phyloP scores from a whole-genome alignment of 2,888 invertebrate species.

The Idaea aversata region DNA sequence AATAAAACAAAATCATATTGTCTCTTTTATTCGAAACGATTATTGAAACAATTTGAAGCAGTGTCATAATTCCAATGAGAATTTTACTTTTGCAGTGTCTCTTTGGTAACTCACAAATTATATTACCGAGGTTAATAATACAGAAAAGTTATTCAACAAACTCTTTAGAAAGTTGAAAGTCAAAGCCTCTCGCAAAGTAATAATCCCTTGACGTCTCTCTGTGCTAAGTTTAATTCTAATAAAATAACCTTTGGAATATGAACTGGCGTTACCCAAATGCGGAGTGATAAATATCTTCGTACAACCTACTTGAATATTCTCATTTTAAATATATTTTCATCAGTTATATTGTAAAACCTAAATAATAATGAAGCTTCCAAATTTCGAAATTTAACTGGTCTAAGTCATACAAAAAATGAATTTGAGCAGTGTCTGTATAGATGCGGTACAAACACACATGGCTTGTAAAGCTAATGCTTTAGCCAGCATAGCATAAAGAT shows the following conservation, averaged over 20 bases:
- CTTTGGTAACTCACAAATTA: slow-evolving; percentile 50
- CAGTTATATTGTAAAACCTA: too few species aligned
- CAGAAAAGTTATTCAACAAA: slow-evolving; percentile 65
- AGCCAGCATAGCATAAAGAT: too few species aligned
- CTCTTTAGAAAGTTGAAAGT: slow-evolving; percentile 63
- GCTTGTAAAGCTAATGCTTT: too few species aligned
- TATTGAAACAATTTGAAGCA: slow-evolving; percentile 31
- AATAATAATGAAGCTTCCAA: too few species aligned
- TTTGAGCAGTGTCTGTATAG: too few species aligned
- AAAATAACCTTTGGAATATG: slow-evolving; percentile 40
- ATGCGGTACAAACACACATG: too few species aligned
- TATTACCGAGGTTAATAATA: slow-evolving; percentile 55
- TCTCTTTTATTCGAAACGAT: slow-evolving; percentile 33
- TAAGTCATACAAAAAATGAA: too few species aligned
- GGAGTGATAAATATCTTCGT: slow-evolving; percentile 16
- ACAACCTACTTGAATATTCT: background rate
- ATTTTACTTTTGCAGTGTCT: slow-evolving; percentile 38
- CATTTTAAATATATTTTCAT: too few species aligned
- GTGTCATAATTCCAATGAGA: slow-evolving; percentile 27
- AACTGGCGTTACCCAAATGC: slow-evolving; percentile 16
- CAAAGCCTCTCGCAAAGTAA: slow-evolving; percentile 57
- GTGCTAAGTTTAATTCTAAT: slow-evolving; percentile 51
- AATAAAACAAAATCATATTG: slow-evolving; percentile 16
- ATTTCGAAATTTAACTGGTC: too few species aligned
- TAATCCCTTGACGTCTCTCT: slow-evolving; percentile 53